Percentiles rank a stretch among this genome's conserved stretches.
Conservation (phyloP, 2,888 invertebrate genomes). For the Phanerotoma sp. region DNA sequence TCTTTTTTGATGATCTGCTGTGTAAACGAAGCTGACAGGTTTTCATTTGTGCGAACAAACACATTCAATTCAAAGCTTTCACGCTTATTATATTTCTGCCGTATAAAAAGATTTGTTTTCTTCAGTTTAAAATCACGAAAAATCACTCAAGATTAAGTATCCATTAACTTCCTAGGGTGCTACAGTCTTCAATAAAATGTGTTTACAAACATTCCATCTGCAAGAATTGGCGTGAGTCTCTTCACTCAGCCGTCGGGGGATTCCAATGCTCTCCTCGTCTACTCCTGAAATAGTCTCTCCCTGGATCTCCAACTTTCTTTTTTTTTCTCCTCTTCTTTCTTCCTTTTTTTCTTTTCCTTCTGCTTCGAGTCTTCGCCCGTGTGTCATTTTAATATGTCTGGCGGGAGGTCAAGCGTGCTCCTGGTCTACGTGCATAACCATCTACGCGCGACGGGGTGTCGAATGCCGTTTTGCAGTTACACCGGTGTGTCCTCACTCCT, state of each 20-base stretch:
- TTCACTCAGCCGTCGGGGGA: constrained; percentile 5
- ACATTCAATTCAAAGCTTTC: constrained; percentile 15
- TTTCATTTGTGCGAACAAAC: constrained; percentile 9
- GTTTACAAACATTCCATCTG: constrained; percentile 29
- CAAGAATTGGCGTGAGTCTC: neutral
- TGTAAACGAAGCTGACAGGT: neutral
- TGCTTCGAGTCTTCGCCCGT: constrained; percentile 30
- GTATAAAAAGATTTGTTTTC: neutral
- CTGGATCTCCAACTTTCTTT: constrained; percentile 10
- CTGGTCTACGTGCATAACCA: constrained; percentile 37
- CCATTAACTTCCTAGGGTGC: constrained; percentile 24
- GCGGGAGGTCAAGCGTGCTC: constrained; percentile 53
- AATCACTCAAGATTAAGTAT: constrained; percentile 23
- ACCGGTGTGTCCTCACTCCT: constrained; percentile 28
- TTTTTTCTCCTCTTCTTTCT: constrained; percentile 14
- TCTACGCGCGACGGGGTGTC: constrained; percentile 38
- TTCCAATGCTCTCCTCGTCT: neutral
- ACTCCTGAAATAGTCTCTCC: constrained; percentile 50
- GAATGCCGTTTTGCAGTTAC: constrained; percentile 33
- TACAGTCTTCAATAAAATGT: constrained; percentile 25
- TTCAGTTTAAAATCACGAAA: too few relatives aligned
- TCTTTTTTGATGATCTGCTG: neutral
- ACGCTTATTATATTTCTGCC: neutral
- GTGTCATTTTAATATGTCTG: constrained; percentile 56
- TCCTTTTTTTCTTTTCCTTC: constrained; percentile 7